Conservation (phyloP, 2,797 vertebrate genomes). For the Coccyzus lansbergi region DNA sequence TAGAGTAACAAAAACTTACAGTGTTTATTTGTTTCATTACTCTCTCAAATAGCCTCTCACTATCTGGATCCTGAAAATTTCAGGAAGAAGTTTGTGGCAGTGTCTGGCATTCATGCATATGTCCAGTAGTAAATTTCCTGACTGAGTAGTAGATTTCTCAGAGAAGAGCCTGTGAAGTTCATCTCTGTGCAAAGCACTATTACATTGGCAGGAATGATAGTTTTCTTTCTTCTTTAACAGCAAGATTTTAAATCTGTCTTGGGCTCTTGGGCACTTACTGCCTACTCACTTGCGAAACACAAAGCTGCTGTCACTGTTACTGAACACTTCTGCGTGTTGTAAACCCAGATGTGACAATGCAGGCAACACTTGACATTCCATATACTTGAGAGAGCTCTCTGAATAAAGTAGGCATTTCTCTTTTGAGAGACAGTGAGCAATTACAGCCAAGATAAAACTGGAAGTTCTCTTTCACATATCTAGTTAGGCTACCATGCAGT, state of each 20-base stretch:
- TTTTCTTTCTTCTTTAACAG: not conserved
- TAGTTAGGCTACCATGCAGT: not conserved
- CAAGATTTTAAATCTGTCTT: not conserved
- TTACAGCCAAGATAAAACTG: slow-evolving; percentile 30
- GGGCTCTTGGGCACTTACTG: not conserved
- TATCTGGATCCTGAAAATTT: not conserved
- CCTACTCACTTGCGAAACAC: not conserved
- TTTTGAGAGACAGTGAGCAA: not conserved
- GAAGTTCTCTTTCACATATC: not conserved
- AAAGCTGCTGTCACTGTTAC: not conserved
- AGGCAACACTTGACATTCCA: slow-evolving; percentile 27
- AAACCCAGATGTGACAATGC: not conserved
- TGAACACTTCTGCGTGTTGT: not conserved
- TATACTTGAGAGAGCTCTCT: not conserved
- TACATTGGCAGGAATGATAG: not conserved
- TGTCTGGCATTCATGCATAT: not conserved
- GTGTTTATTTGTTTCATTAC: not conserved
- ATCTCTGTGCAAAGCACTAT: not conserved
- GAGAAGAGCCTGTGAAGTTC: not conserved
- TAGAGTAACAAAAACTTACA: rapidly evolving
- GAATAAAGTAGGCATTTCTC: not conserved
- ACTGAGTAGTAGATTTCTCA: not conserved
- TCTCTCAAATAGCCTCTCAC: not conserved
- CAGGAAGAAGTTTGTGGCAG: not conserved
- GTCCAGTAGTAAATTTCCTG: not conserved